These are phyloP conservation scores for Chlorodrepanis virens DNA, from an alignment of 2,113 vertebrate species.

Conservation along the genomic window DNA sequence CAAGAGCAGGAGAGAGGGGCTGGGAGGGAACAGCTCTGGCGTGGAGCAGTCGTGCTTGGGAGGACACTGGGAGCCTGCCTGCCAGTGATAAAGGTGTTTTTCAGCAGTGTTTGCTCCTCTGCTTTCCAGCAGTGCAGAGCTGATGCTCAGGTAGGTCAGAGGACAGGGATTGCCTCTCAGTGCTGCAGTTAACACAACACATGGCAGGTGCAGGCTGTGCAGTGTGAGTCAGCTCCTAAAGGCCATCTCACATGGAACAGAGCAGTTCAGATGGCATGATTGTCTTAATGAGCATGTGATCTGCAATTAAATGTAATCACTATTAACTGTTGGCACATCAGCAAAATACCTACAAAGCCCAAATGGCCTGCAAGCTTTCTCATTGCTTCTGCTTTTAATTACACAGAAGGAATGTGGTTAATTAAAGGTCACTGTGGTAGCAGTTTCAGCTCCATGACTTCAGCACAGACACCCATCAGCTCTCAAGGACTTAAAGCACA, in stretches of 20 bases:
- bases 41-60: neutral
- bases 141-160: neutral
- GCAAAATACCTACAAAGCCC: neutral
- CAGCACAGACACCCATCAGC: neutral
- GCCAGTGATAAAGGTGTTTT: neutral
- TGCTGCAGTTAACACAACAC: neutral
- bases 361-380: neutral
- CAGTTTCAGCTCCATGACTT: neutral
- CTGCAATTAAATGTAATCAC: neutral
- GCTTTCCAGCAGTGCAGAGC: neutral
- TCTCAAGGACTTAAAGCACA: neutral
- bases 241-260: neutral
- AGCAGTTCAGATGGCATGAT: neutral
- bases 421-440: neutral
- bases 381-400: neutral
- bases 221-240: neutral
- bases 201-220: neutral
- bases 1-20: neutral
- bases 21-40: fast-evolving
- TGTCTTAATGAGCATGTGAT: neutral
- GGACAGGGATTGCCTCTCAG: neutral
- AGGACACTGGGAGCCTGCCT: neutral
- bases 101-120: neutral
- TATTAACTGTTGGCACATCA: neutral
- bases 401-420: neutral